phyloP scores from a whole-genome alignment of 2,797 vertebrate species.

The Periparus ater region DNA sequence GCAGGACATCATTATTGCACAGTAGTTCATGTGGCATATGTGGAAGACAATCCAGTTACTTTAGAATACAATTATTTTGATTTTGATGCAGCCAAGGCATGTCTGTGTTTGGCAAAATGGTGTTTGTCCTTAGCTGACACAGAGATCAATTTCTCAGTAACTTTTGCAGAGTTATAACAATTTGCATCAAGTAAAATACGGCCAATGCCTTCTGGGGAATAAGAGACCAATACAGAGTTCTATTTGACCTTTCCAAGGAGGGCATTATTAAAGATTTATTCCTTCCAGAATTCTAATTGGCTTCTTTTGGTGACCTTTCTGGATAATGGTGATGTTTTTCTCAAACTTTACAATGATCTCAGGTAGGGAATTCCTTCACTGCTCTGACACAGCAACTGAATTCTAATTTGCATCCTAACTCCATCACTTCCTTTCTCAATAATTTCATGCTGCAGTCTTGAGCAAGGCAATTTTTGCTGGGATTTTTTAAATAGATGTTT shows the following conservation, averaged over 20 bases:
- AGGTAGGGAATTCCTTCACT: slow-evolving; percentile 20
- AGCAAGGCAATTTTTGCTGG: not conserved
- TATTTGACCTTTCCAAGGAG: slow-evolving; percentile 33
- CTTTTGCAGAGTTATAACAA: not conserved
- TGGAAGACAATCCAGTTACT: not conserved
- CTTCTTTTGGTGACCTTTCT: slow-evolving; percentile 50
- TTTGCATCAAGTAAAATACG: not conserved
- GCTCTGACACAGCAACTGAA: not conserved
- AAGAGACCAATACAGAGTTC: not conserved
- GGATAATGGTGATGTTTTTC: slow-evolving; percentile 19
- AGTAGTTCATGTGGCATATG: not conserved
- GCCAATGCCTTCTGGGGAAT: not conserved
- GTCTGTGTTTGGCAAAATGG: not conserved
- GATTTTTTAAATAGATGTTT: not conserved
- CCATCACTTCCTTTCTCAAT: not conserved
- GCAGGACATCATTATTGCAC: not conserved
- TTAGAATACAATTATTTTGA: not conserved
- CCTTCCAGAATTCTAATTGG: slow-evolving; percentile 35
- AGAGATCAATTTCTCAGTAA: not conserved
- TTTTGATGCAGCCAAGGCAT: not conserved
- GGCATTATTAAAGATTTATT: slow-evolving; percentile 47
- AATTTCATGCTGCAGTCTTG: not conserved
- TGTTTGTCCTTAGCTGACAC: not conserved
- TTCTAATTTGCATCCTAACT: slow-evolving; percentile 4
- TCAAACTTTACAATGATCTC: slow-evolving; percentile 30